Evolutionary conservation across 2,797 vertebrate species (phyloP), one percentile per base, ranked within the genome.

Genomic region (Sebastes minor): DNA sequence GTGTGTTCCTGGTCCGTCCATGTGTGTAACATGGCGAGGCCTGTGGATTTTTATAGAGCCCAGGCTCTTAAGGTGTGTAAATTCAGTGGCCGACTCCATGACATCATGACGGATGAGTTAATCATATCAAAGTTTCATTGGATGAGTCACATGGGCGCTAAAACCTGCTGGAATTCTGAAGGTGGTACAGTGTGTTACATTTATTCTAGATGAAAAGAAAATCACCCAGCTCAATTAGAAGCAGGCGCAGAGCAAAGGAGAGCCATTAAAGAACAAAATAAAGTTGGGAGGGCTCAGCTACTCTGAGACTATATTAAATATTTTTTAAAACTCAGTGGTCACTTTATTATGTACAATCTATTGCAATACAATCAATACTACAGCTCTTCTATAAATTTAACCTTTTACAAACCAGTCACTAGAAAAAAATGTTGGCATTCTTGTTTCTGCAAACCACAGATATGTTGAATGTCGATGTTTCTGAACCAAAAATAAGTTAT

Each of bases 21-120:
- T 56, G 42, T 66, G 53, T 71, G 22, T 62, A 52, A n/a, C 74
- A 61, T 11, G 14, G 33, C 9, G 61, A 60, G 59, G 35, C 14
- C 61, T 42, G 57, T 57, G 52, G 62, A 30, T 82, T 81, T 89
- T 92, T 92, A 92, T 88, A 71, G 86, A 84, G 89, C 76, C 8
- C 49, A 2, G 72, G 78, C 86, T 92, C 82, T 89, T 87, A 73
- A 89, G 63, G 75, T 80, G 88, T 76, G 84, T 93, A 90, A 93
- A 93, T 91, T 79, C 71, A 53, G 66, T 14, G 62, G 78, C 76
- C 7, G 8, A 75, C 87, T 88, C 74, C 25, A 89, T 94, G 92
- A 94, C 92, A 93, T 94, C 91, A 93, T 93, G 91, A 91, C 88
- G 77, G 90, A 92, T 91, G 92, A 93, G 63, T 89, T 91, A 88